These are phyloP conservation scores for Choristoneura rosaceana DNA, from an alignment of 2,888 invertebrate species.

Conservation along the genomic window DNA sequence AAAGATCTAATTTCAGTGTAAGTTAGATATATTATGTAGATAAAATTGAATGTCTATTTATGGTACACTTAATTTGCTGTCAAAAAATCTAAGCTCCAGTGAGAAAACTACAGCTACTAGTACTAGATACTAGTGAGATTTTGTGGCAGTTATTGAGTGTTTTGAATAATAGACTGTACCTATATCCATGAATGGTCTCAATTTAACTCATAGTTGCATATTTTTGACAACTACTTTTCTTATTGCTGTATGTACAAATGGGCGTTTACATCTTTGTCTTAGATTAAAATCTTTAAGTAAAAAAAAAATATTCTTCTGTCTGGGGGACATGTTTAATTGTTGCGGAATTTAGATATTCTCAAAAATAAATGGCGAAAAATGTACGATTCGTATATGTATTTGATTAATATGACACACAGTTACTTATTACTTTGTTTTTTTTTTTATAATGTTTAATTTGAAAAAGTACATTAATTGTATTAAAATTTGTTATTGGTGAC, in stretches of 20 bases:
- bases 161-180: slow-evolving; percentile 30
- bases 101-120: neutral
- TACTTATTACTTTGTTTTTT: slow-evolving; percentile 9
- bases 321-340: slow-evolving; percentile 14
- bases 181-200: slow-evolving; percentile 45
- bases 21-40: slow-evolving; percentile 42
- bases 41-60: slow-evolving; percentile 3
- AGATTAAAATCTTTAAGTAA: slow-evolving; percentile 20
- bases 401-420: slow-evolving; percentile 9
- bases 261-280: slow-evolving; percentile 43
- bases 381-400: slow-evolving; percentile 9
- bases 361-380: slow-evolving; percentile 5
- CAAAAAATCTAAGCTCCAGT: neutral
- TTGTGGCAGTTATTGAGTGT: neutral
- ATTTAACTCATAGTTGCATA: slow-evolving; percentile 47
- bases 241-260: slow-evolving; percentile 46
- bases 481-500: slow-evolving; percentile 25
- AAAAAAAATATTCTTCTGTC: slow-evolving; percentile 36
- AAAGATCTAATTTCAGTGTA: slow-evolving; percentile 44
- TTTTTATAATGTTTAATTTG: slow-evolving; percentile 23
- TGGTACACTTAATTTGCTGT: neutral
- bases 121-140: neutral
- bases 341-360: slow-evolving; percentile 10
- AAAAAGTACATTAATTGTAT: slow-evolving; percentile 26
- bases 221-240: slow-evolving; percentile 51